Base-by-base conservation (phyloP, 2,888 invertebrate species). In the Cerastoderma edule region DNA sequence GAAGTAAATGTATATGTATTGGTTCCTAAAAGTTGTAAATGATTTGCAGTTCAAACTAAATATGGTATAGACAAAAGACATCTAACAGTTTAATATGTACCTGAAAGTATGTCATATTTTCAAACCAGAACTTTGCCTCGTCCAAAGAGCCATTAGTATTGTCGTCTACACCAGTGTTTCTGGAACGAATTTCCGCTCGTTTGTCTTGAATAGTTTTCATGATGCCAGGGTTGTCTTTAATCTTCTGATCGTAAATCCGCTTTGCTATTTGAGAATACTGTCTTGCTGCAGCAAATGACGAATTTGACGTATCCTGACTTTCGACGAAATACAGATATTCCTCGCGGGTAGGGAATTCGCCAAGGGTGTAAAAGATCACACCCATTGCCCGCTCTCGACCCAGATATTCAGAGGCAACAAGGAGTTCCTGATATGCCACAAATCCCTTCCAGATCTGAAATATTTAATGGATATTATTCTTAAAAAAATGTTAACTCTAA, bases 321-420 rank as follows among this genome's bases (percentile, higher is more conserved):
- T 88, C 84, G 10, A 87, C 75, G 69, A 87, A 91, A 73, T 87
- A 81, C 50, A 90, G 76, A 60, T 88, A 88, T 19, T 88, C 87
- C 44, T 88, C 88, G 32, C 84, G 78, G 22, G 77, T 80, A 1
- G 80, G 76, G 75, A 91, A 91, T 35, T 85, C 78, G 8, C 89
- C 89, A 0, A 75, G 75, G 16, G 88, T 84, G 78, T 88, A 89
- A 75, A 87, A 90, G 1, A 88, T 85, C 24, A 87, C 87, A 16
- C 90, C 89, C 67, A 89, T 75, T 1, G 87, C 87, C 35, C 90
- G 68, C 75, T 89, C 90, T 27, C 89, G 72, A 22, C 90, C 90
- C 35, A 89, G 85, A 24, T 87, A 85, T 64, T 90, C 89, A 46
- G 88, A 88, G 27, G 89, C 84, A 8, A 87, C 87, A n/a, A 90